Evolutionary conservation across 1,140 invertebrate genomes (phyloP).

Genomic region (Lepidurus arcticus): DNA sequence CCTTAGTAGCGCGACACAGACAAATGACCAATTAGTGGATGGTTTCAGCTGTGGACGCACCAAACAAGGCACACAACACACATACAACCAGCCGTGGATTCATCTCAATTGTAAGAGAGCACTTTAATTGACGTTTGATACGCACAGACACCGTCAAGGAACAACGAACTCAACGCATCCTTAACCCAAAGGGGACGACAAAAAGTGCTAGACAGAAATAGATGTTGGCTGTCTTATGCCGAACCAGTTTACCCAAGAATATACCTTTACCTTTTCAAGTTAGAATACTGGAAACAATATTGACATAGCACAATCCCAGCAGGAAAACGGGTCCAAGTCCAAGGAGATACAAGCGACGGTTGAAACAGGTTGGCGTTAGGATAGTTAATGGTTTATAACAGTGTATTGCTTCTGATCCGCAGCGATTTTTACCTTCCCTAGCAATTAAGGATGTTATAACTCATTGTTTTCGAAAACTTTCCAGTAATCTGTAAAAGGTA

Average conservation of each 20-base stretch:
- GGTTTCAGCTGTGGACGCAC: neutral
- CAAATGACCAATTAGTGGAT: neutral
- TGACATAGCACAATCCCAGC: no score
- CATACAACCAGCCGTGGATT: neutral
- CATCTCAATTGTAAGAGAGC: neutral
- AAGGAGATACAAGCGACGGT: no score
- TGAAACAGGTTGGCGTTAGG: no score
- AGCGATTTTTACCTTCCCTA: no score
- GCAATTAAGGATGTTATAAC: no score
- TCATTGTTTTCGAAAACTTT: no score
- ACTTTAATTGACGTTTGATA: neutral
- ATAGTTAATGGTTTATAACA: no score
- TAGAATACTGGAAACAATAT: no score
- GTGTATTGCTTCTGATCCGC: no score
- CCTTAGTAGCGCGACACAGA: neutral
- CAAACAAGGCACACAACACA: neutral
- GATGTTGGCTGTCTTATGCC: neutral
- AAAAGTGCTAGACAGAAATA: neutral
- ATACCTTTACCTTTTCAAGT: neutral
- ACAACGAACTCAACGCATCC: neutral
- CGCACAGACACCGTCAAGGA: neutral
- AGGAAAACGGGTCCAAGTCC: no score
- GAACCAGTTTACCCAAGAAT: neutral
- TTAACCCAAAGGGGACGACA: neutral
- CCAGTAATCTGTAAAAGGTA: no score